Evolutionary conservation across 2,888 invertebrate genomes (phyloP), one percentile per base, ranked within the genome.

Genomic region (Silvanus unidentatus): DNA sequence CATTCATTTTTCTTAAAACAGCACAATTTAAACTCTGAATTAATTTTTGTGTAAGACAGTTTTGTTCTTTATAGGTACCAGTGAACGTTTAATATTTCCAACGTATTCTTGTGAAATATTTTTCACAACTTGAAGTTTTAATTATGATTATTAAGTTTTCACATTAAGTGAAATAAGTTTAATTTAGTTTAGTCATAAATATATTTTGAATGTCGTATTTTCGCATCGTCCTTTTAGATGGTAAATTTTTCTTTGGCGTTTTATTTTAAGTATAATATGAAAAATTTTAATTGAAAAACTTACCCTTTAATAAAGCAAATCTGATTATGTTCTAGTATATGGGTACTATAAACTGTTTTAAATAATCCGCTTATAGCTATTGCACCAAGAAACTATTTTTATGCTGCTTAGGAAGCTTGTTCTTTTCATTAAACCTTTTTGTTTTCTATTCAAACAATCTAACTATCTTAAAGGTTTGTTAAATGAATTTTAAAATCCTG

Each of bases 161-260:
- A 53, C 58, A 61, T 62, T 64, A 62, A 63, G 61, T 62, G 61
- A 58, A 61, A 63, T 59, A 63, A 64, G 61, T 64, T 62, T 61
- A 54, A 57, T 32, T 55, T 49, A 57, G 50, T 32, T 55, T 49
- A 57, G 50, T 47, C 56, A 52, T 58, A 62, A 62, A 62, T 61
- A 61, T 54, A 52, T 56, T 57, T 46, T 35, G 40, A 38, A 44
- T 37, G 39, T 44, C 44, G 32, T 9, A 11, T 11, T n/a, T n/a
- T n/a, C n/a, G n/a, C n/a, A n/a, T n/a, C n/a, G n/a, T n/a, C n/a
- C n/a, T n/a, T n/a, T n/a, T 32, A 11, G 32, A 32, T 32, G 32
- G n/a, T 9, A 11, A 11, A 8, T 32, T 32, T 9, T 32, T 32
- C 5, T 11, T 11, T 32, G 3, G 10, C 8, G 22, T 3, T 22